Evolutionary conservation across 2,113 vertebrate species (phyloP), one percentile per base, ranked within the genome.

Genomic region (Siniperca knerii): DNA sequence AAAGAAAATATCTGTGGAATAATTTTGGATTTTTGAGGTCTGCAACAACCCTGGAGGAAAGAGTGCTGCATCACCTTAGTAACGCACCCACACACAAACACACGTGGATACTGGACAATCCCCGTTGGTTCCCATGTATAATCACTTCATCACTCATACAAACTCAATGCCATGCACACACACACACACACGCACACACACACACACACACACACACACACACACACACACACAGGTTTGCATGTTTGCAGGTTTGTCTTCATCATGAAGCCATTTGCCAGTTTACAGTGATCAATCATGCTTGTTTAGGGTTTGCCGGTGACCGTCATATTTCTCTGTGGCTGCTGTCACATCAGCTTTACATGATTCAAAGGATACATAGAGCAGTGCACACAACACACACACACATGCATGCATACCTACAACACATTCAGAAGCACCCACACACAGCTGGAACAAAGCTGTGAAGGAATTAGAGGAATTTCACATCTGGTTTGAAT

Each of bases 401-500:
- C 42, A 50, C 74, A 37, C 74, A 37, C 54, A 46, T 16, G 10
- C 75, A 18, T 58, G 20, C 70, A 69, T 12, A 23, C 37, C 25
- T 64, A 4, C 42, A 35, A 16, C 29, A 6, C 37, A 57, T 29
- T 52, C 18, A 58, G 33, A 2, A 67, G 35, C 58, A 6, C 87
- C 75, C 79, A 55, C 23, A 60, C 65, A 42, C 87, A 69, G 85
- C 85, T 77, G 83, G 72, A 82, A 69, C 61, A 9, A 72, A 55
- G 80, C 82, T 67, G 57, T 4, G 68, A 44, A 74, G 83, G 87
- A 86, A 89, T 87, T 74, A 67, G 62, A 79, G 75, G 88, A 90
- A 88, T 91, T 66, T 72, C 77, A 83, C 93, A 90, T 90, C 91
- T 93, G 93, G 76, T 83, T 83, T 54, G 4, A 37, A 89, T 90